Evolutionary conservation across 2,797 vertebrate species (phyloP).

Genomic region (Pseudomugil gertrudae): DNA sequence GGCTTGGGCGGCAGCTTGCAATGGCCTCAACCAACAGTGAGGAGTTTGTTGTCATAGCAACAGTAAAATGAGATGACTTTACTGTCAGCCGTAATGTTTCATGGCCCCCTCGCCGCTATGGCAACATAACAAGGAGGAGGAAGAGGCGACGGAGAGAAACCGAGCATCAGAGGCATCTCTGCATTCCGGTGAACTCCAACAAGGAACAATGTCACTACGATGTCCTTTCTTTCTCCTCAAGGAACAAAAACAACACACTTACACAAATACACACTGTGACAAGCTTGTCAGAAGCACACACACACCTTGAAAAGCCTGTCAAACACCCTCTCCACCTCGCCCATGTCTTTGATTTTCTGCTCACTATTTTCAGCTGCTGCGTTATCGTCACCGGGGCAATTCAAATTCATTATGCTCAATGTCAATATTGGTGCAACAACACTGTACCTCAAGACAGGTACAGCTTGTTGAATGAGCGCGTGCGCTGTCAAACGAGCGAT

Average conservation of each 20-base stretch:
- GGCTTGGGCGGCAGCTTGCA: slow-evolving; percentile 74
- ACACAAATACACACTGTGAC: slow-evolving; percentile 38
- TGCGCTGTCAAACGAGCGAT: slow-evolving; percentile 48
- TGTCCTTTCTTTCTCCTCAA: slow-evolving; percentile 58
- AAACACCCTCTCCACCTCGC: slow-evolving; percentile 53
- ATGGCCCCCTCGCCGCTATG: slow-evolving; percentile 87
- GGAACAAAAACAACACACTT: slow-evolving; percentile 33
- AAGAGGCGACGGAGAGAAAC: slow-evolving; percentile 69
- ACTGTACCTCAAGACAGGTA: slow-evolving; percentile 66
- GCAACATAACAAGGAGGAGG: slow-evolving; percentile 81
- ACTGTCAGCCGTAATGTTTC: slow-evolving; percentile 97
- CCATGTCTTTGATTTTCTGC: slow-evolving; percentile 66
- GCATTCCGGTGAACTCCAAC: slow-evolving; percentile 68
- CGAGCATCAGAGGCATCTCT: slow-evolving; percentile 67
- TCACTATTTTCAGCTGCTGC: slow-evolving; percentile 62
- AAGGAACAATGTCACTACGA: slow-evolving; percentile 63
- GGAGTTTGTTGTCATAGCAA: slow-evolving; percentile 97
- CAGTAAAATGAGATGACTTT: slow-evolving; percentile 96
- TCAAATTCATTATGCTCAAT: slow-evolving; percentile 79
- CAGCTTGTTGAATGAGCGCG: slow-evolving; percentile 73
- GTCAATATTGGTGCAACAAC: slow-evolving; percentile 73
- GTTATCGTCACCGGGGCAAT: slow-evolving; percentile 61
- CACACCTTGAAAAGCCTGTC: slow-evolving; percentile 62
- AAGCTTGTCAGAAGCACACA: slow-evolving; percentile 47
- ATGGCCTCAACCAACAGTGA: slow-evolving; percentile 89